Base-by-base conservation (phyloP, 2,888 invertebrate species). In the Drosophila dives region DNA sequence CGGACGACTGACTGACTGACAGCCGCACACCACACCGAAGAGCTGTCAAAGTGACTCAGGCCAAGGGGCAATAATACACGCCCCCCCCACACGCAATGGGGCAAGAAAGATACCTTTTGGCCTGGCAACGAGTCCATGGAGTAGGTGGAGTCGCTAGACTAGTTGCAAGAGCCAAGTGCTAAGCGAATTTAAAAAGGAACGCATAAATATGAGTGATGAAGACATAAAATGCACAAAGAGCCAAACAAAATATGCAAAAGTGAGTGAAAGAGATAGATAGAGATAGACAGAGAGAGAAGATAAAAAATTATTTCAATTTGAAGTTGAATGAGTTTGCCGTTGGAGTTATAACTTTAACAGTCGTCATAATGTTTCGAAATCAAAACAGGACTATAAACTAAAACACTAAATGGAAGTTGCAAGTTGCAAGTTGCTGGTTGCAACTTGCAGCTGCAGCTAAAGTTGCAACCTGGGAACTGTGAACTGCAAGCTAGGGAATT, bases 311-410 rank as follows among this genome's bases (percentile, higher is more conserved):
- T 72, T 80, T 83, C 75, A 81, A 77, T 83, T 81, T 79, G 72
- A 64, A 69, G 68, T 75, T 72, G 84, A 83, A 81, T 83, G 79
- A 76, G 77, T 61, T 75, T 63, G 65, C 66, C 48, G 71, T 66
- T 68, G 38, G 29, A 67, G 80, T 78, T 72, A 72, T 73, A 82
- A 80, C 72, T 84, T 82, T 82, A 75, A 82, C 77, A 77, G 85
- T 79, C 82, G 77, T 82, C 82, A 82, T 82, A 82, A 82, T 82
- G 84, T 83, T 83, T 86, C 72, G 83, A 86, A 86, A 83, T 86
- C 86, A 86, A 83, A 81, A 78, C 77, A 79, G 67, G 72, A 59
- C 83, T 67, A 80, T 84, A 84, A 86, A 83, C 81, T 73, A 72
- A 72, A 82, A 72, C 63, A 70, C 72, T 80, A 78, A 83, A 77